Conservation (phyloP, 2,888 invertebrate species). For the Drosophila maculinotata region DNA sequence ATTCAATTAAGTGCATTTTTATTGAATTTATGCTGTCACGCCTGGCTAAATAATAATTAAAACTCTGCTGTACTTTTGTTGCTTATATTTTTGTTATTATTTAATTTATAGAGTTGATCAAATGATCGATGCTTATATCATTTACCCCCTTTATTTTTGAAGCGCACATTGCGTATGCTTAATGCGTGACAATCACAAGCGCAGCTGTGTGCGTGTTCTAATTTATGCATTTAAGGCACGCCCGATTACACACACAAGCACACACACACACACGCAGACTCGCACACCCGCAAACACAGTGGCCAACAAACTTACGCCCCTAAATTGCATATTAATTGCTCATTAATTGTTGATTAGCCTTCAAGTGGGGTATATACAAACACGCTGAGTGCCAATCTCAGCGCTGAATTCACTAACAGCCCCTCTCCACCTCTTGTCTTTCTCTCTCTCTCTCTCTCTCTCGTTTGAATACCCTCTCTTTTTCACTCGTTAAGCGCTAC, state of each 20-base stretch:
- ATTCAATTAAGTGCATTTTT: slow-evolving; percentile 11
- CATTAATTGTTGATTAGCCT: slow-evolving; percentile 77
- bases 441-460: neutral
- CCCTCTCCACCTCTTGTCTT: neutral
- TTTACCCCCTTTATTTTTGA: neutral
- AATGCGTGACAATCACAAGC: slow-evolving; percentile 21
- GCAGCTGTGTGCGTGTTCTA: slow-evolving; percentile 33
- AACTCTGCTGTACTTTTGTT: neutral
- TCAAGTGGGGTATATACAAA: slow-evolving; percentile 46
- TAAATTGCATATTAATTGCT: slow-evolving; percentile 79
- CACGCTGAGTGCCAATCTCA: slow-evolving; percentile 42
- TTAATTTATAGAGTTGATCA: slow-evolving; percentile 8
- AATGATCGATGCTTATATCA: slow-evolving; percentile 21
- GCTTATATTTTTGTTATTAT: slow-evolving; percentile 9
- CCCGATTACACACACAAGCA: slow-evolving; percentile 41
- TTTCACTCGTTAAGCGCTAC: slow-evolving; percentile 33
- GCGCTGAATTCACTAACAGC: slow-evolving; percentile 6
- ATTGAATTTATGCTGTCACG: slow-evolving; percentile 5
- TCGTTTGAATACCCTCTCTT: neutral
- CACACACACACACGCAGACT: slow-evolving; percentile 5
- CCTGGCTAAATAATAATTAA: slow-evolving; percentile 15
- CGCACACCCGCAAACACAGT: slow-evolving; percentile 3
- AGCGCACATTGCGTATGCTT: slow-evolving; percentile 7
- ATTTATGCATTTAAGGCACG: slow-evolving; percentile 65
- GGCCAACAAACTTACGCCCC: slow-evolving; percentile 31